Evolutionary conservation across 2,113 vertebrate species (phyloP), one percentile per base, ranked within the genome.

Genomic region (Aleadryas rufinucha): DNA sequence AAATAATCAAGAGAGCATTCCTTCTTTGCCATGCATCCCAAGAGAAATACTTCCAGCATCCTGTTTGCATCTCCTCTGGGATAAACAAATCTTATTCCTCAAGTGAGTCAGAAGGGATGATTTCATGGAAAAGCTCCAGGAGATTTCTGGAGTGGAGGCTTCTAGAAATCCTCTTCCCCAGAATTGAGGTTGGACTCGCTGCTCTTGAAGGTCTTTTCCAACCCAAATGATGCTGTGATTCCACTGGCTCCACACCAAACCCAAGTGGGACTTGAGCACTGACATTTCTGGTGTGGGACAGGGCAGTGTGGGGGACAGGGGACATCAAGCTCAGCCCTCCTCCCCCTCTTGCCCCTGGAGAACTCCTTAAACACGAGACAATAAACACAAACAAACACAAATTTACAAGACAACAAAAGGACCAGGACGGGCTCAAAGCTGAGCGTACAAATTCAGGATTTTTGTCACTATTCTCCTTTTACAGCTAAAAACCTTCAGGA

Each of bases 381-480:
- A 57, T 14, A 21, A n/a, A n/a, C 30, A 31, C 53, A 19, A 53
- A 31, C 1, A 20, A n/a, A 12, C 3, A 10, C 71, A 12, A 64
- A 70, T 35, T 9, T 28, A n/a, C 22, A 42, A 66, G 52, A 4
- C 3, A 42, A 28, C 33, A 3, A 4, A 66, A 84, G 31, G 15
- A 24, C 10, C 5, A 4, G 17, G 35, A 42, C 2, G 9, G 22
- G 45, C 44, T 84, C 49, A 77, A 44, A 24, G 44, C 72, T 0
- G 1, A 35, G 49, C 0, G 0, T 14, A 16, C 9, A 9, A 52
- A 33, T 13, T 39, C 28, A 37, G 27, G 16, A 52, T 21, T 74
- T 68, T 4, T 19, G 19, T 19, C 41, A 41, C 13, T 49, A 3
- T 57, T 68, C 28, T n/a, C n/a, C n/a, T 53, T 63, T 64, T 37